Base-by-base conservation (phyloP, 2,797 vertebrate species). In the Lophius americanus region DNA sequence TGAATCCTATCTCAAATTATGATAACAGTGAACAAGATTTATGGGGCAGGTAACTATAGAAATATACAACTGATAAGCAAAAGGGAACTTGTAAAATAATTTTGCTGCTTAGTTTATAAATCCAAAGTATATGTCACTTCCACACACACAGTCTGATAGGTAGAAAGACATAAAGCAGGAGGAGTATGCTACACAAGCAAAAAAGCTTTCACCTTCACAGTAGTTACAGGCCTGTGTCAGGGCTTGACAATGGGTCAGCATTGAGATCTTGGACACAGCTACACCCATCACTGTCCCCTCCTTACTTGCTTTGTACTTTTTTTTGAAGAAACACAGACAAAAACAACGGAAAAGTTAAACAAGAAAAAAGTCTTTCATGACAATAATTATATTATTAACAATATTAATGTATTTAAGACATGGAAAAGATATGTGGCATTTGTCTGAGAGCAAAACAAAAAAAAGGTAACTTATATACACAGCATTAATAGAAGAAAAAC, bases 221-320 rank as follows among this genome's bases (percentile, higher is more conserved):
- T 99, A 99, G 94, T 95, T 98, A 89, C 97, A 99, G 88, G 97
- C 96, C 90, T 99, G 98, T 1, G 96, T 96, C 83, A 99, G 88
- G 42, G 98, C 96, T 64, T 99, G 98, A 82, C 98, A 98, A 90
- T 99, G 98, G 56, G 96, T 96, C 85, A 99, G 88, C 96, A 98
- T 96, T 69, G 97, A 95, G 49, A 96, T 89, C 51, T 97, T 96
- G 13, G 98, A 99, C 75, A 99, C 95, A 0, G 98, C 96, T 1
- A 99, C 97, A 32, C 98, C 98, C 96, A 99, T 98, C 51, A 99
- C 97, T 0, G 97, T 99, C 71, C 98, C 98, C 89, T 99, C 98
- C 72, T 99, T 99, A 94, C 96, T 98, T 2, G 96, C 97, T 92
- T 98, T 98, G 89, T 99, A 99, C 98, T 99, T 51, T 39, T 39